Base-by-base conservation (phyloP, 2,888 invertebrate species). In the Criorhina ranunculi region DNA sequence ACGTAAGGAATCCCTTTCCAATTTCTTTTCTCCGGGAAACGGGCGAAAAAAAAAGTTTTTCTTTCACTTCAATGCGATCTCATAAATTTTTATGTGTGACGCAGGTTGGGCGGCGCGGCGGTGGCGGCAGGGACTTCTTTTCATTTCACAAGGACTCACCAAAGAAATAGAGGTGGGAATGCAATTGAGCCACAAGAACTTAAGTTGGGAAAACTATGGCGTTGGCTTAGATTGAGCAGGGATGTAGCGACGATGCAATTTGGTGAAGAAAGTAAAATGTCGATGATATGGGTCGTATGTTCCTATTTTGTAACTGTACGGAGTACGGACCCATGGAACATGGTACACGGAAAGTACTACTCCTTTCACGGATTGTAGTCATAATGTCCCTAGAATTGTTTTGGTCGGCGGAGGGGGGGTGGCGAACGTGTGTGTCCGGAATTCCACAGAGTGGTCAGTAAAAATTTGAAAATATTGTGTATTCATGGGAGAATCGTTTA, bases 21-120 rank as follows among this genome's bases (percentile, higher is more conserved):
- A 80, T 85, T 85, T 80, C 79, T 70, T 83, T 69, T 62, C 67
- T 51, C 8, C 35, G 35, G 46, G 33, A 60, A 42, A 40, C 19
- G 70, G 33, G 17, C 37, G 67, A 67, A 75, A 59, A 85, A 67
- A 75, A 59, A 85, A 85, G 85, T 85, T 85, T 70, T 66, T 76
- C 75, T 70, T 85, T 85, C 75, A 70, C 76, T 70, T 85, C 66
- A 80, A 76, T 85, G 85, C 85, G 85, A 85, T 76, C 79, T 80
- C 85, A 85, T 85, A 85, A 85, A 85, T 85, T 85, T 80, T 76
- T 85, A 85, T 85, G 59, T 80, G 80, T 72, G 69, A 75, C 82
- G 73, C 67, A 60, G 40, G 40, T 5, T 19, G 46, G 49, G 15
- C 24, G 40, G 53, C 9, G 53, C 37, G 6, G 19, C 42, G 15